phyloP scores from a whole-genome alignment of 1,140 invertebrate genomes.

The Tenebrio molitor region DNA sequence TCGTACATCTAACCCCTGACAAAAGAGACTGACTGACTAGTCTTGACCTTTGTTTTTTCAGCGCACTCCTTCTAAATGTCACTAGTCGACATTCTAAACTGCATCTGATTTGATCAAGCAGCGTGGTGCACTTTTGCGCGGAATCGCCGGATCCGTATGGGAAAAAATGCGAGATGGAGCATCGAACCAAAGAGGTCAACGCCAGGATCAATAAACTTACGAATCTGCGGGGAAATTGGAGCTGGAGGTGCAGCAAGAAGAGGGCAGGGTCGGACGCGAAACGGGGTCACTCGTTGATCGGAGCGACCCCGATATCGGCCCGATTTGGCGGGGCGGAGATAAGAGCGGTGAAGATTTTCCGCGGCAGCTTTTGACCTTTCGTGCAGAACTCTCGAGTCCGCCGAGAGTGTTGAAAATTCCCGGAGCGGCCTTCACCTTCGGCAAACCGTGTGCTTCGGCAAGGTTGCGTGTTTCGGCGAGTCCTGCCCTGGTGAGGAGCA shows the following conservation, averaged over 20 bases:
- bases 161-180: constrained; percentile 9
- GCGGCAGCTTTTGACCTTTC: too few species aligned
- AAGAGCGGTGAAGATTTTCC: too few species aligned
- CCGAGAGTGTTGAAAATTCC: too few species aligned
- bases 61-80: constrained; percentile 53
- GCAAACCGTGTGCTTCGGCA: background rate
- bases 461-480: constrained; percentile 27
- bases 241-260: constrained; percentile 3
- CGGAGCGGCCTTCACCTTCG: constrained; percentile 8
- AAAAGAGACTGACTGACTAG: constrained; percentile 39
- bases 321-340: too few species aligned
- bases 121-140: background rate
- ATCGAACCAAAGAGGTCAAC: constrained; percentile 49
- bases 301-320: too few species aligned
- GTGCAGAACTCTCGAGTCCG: too few species aligned
- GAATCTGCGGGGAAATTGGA: constrained; percentile 21
- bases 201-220: constrained; percentile 50
- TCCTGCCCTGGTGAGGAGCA: constrained; percentile 18
- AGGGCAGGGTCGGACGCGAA: background rate
- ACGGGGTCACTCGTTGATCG: too few species aligned
- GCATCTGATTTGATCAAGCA: constrained; percentile 1
- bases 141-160: background rate
- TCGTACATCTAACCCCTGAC: constrained; percentile 43
- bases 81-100: constrained; percentile 58
- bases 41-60: constrained; percentile 54